Base-by-base conservation (phyloP, 2,888 invertebrate genomes). In the Acrobasis repandana region DNA sequence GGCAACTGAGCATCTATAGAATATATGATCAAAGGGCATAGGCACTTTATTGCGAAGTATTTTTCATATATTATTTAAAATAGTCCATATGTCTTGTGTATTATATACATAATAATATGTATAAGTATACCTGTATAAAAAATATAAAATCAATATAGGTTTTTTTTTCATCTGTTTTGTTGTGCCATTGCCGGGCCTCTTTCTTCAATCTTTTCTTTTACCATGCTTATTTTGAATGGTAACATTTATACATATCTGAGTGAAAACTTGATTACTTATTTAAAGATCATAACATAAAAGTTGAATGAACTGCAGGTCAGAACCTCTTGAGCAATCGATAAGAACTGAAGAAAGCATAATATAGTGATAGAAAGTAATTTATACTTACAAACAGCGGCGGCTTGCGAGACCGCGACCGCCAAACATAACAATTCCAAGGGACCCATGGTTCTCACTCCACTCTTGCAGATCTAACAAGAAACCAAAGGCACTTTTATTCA, bases 391-490 rank as follows among this genome's bases (percentile, higher is more conserved):
- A 90, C 75, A 48, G 89, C 90, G 71, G 87, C 77, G 58, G 88
- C 82, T 72, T 86, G 85, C 64, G 87, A 79, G 67, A 87, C 69
- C 67, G 88, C 70, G 69, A 85, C 88, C 73, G 86, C 70, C 72
- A 88, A 76, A 82, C 84, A 86, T 74, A 92, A 65, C 70, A 88
- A 73, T 76, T 79, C 83, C 78, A 79, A 74, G 68, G 85, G 83
- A 79, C 85, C 88, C 91, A 92, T 91, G 73, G 74, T 86, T 77
- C 75, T 72, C 75, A 77, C 78, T 80, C 75, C 82, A 77, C 73
- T 71, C 78, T 82, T 81, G 84, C 79, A 74, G 78, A 91, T 86
- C 91, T 90, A 88, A 74, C 74, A 85, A 86, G 82, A 90, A 89
- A 88, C 80, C 76, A 89, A 87, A 88, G 70, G 84, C 81, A 76